phyloP scores from a whole-genome alignment of 2,113 vertebrate genomes.

The Strigops habroptila region DNA sequence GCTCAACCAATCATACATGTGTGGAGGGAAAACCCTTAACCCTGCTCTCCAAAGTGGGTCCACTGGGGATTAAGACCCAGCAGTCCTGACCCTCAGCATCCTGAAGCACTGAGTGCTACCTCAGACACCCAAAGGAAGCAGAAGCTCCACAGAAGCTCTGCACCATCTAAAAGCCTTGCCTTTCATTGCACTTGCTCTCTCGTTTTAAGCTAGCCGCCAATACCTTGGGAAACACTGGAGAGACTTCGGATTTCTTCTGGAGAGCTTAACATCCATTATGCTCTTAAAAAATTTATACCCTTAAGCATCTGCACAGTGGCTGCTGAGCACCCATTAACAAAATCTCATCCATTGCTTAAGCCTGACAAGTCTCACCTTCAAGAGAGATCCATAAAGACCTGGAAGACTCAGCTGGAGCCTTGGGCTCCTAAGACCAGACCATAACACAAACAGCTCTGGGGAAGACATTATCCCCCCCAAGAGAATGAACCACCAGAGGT shows the following conservation, averaged over 20 bases:
- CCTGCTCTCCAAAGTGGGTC: background rate
- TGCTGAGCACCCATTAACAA: slow-evolving; percentile 56
- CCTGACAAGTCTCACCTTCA: slow-evolving; percentile 52
- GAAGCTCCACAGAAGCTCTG: background rate
- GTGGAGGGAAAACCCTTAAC: background rate
- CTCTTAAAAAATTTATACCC: slow-evolving; percentile 61
- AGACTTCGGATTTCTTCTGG: slow-evolving; percentile 51
- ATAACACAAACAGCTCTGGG: background rate
- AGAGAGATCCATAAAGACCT: slow-evolving; percentile 31
- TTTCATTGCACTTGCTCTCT: background rate
- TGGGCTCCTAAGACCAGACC: background rate
- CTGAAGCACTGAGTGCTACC: background rate
- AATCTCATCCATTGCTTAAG: slow-evolving; percentile 48
- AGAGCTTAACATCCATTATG: slow-evolving; percentile 60
- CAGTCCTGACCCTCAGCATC: background rate
- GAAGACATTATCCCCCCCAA: background rate
- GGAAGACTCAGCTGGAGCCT: background rate
- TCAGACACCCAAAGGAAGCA: background rate
- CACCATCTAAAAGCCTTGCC: slow-evolving; percentile 1
- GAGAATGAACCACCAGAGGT: background rate
- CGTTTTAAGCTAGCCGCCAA: background rate
- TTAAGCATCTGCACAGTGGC: slow-evolving; percentile 52
- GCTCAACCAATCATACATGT: background rate
- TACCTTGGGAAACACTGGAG: slow-evolving; percentile 44
- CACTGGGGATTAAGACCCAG: background rate